Conservation (phyloP, 1,140 invertebrate species). For the Archivesica marissinica region DNA sequence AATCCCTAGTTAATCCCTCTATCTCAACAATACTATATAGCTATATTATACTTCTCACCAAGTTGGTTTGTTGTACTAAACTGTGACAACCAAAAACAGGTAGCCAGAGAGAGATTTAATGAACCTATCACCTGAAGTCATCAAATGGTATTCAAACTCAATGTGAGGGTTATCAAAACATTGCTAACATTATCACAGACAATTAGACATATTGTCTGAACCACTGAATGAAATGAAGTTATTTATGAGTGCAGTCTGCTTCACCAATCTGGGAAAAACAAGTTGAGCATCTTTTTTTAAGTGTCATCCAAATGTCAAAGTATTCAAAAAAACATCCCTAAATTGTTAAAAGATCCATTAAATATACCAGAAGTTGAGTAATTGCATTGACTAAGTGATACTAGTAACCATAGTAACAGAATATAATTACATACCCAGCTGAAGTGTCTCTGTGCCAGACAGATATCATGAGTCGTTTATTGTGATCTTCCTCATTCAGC, state of each 20-base stretch:
- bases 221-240: no score
- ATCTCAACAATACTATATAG: constrained; percentile 8
- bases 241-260: no score
- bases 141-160: constrained; percentile 12
- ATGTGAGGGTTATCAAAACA: neutral
- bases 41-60: constrained; percentile 9
- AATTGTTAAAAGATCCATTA: no score
- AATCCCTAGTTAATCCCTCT: constrained; percentile 18
- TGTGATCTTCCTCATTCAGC: constrained; percentile 83
- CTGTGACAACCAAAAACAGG: constrained; percentile 2
- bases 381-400: no score
- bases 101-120: neutral
- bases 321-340: no score
- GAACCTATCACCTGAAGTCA: constrained; percentile 11
- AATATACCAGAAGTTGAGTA: no score
- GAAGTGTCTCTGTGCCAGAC: constrained; percentile 85
- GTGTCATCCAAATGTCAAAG: no score
- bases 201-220: constrained; percentile 1
- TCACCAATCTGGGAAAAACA: no score
- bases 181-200: neutral
- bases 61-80: constrained; percentile 33
- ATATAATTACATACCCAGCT: constrained; percentile 81
- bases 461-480: constrained; percentile 85
- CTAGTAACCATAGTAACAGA: no score
- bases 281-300: no score